Evolutionary conservation across 2,113 vertebrate species (phyloP).

Genomic region (Zapus hudsonius): DNA sequence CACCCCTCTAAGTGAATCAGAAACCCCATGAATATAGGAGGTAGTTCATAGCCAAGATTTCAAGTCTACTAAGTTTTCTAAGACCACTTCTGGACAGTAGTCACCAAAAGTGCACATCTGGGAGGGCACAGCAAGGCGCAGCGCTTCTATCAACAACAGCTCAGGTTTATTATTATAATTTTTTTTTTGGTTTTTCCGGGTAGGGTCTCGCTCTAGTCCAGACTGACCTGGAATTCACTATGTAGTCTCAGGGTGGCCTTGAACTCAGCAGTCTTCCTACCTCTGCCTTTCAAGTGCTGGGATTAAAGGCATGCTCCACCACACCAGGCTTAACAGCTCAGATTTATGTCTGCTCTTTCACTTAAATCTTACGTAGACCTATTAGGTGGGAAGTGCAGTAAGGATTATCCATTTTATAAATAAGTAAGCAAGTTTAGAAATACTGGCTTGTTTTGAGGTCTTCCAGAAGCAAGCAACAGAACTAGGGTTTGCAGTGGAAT

Average conservation of each 20-base stretch:
- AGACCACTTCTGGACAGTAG: neutral
- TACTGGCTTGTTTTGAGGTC: constrained; percentile 4
- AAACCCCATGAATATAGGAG: neutral
- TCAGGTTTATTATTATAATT: no score
- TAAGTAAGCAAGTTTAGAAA: constrained; percentile 39
- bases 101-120: neutral
- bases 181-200: no score
- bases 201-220: no score
- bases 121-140: neutral
- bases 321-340: no score
- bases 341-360: constrained; percentile 7
- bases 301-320: no score
- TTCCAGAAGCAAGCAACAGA: neutral
- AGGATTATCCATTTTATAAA: constrained; percentile 23
- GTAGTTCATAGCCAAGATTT: neutral
- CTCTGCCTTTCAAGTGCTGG: no score
- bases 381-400: neutral
- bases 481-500: neutral
- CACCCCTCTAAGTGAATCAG: neutral
- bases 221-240: no score
- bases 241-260: no score
- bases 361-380: neutral
- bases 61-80: no score
- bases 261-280: no score
- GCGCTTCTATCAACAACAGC: neutral